These are phyloP conservation scores for Acanthurus tractus DNA, from an alignment of 2,797 vertebrate species.

Conservation along the genomic window DNA sequence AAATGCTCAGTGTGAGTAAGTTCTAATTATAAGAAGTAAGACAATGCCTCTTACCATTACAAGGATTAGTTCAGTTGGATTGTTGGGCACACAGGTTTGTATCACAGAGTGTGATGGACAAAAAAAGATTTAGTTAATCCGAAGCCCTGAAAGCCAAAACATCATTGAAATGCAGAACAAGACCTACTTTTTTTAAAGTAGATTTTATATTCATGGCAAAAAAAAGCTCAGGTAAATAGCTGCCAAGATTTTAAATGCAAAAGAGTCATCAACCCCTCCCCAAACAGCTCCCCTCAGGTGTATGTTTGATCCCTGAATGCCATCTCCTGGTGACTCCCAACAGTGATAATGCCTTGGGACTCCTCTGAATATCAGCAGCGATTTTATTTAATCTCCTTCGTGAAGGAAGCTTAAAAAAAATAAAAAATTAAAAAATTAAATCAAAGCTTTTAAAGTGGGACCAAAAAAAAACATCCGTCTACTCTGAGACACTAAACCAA, in stretches of 20 bases:
- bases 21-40: not conserved
- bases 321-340: not conserved
- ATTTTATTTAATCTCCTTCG: no score
- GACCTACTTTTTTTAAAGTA: no score
- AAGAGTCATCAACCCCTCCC: constrained; percentile 1
- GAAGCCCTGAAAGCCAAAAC: not conserved
- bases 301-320: not conserved
- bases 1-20: not conserved
- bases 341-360: not conserved
- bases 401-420: no score
- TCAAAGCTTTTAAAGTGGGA: not conserved
- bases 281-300: not conserved
- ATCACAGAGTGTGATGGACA: no score
- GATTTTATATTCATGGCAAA: no score
- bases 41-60: no score
- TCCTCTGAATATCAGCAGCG: no score
- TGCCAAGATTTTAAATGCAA: not conserved
- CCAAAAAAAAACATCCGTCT: not conserved
- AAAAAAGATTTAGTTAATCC: not conserved
- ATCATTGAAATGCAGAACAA: not conserved
- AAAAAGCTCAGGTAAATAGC: constrained; percentile 4
- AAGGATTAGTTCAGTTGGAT: no score
- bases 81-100: no score
- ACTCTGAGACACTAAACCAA: not conserved
- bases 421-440: not conserved